These are phyloP conservation scores for Rhopalosiphum nymphaeae DNA, from an alignment of 2,888 invertebrate genomes.

Conservation along the genomic window DNA sequence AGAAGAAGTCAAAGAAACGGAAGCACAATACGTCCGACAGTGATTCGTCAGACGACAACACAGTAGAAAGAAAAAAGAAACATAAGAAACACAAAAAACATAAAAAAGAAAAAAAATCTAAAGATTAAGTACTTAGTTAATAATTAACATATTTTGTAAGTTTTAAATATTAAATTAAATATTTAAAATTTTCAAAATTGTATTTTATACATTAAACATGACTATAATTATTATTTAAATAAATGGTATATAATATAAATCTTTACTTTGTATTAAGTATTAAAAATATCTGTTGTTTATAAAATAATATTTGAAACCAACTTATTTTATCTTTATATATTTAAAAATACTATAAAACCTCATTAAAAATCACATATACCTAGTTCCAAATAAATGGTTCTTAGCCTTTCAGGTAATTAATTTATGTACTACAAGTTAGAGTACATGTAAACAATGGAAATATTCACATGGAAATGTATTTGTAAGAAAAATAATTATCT, in stretches of 20 bases:
- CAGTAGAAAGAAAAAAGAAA: slow-evolving; percentile 68
- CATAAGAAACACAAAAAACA: slow-evolving; percentile 68
- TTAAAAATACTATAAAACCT: too few species aligned
- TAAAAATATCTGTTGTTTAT: too few species aligned
- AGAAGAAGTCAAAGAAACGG: slow-evolving; percentile 70
- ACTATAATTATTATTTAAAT: neutral
- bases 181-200: neutral
- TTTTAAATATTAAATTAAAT: neutral
- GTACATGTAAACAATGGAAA: too few species aligned
- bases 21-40: slow-evolving; percentile 66
- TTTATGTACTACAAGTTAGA: too few species aligned
- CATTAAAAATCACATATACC: too few species aligned
- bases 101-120: slow-evolving; percentile 54
- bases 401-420: too few species aligned
- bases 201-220: neutral
- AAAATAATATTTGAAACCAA: too few species aligned
- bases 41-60: slow-evolving; percentile 67
- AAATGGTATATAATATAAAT: neutral
- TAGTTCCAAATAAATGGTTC: too few species aligned
- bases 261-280: neutral
- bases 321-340: too few species aligned
- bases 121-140: neutral
- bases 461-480: too few species aligned
- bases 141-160: neutral
- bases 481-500: too few species aligned